Evolutionary conservation across 1,140 invertebrate genomes (phyloP), one percentile per base, ranked within the genome.

Genomic region (Cotesia vestalis): DNA sequence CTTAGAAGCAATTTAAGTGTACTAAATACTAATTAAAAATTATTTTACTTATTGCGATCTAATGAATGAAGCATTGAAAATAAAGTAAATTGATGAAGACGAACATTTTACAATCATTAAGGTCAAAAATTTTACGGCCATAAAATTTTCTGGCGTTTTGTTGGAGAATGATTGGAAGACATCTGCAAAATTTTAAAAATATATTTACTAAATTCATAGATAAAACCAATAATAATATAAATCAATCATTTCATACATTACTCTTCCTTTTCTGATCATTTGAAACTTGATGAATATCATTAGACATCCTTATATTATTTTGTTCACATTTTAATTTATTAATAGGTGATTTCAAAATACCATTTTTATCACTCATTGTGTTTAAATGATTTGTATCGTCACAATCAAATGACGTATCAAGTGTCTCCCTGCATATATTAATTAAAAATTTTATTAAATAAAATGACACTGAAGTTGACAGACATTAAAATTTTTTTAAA

Each of bases 121-220:
- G 35, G 11, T 69, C 20, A 68, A 51, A 46, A 59, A 78, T 6
- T 6, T 46, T 74, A 83, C 14, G 81, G 81, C 81, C 80, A 83
- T 46, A 76, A 81, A 62, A 82, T 83, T 53, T 82, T 83, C 62
- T 81, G 79, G 6, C 77, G 75, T 20, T 83, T 83, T 69, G 64
- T 79, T 5, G 12, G 52, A 52, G 75, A 36, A 57, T 61, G 17
- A 36, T 72, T 66, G 57, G 75, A 35, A 36, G 75, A 75, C 11
- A 73, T 69, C 57, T 74, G 40, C 40, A 46, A 72, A 61, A 69
- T 27, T 2, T 27, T 2, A 27, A 27, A 17, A n/a, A 8, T 60
- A 57, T 27, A n/a, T 72, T 68, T 46, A 73, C 17, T 17, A 4
- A 38, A 34, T 27, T 4, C 53, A 55, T 8, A 17, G 35, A 27